A percentile compares a stretch with the other conserved stretches of the same genome.
phyloP scores from a whole-genome alignment of 1,140 invertebrate genomes.

The Lasaia peninsularis region DNA sequence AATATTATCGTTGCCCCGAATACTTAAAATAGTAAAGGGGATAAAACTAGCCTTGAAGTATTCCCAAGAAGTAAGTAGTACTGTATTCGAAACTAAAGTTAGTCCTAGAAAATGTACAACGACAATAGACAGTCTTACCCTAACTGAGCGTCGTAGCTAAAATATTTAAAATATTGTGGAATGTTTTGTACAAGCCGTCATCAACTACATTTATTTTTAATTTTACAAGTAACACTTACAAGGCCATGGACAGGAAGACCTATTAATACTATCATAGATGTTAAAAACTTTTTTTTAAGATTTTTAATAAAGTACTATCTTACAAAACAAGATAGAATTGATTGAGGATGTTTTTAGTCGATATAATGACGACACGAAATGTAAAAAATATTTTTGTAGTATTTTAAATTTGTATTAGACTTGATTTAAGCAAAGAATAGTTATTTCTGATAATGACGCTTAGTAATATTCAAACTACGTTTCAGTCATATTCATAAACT shows the following conservation, averaged over 20 bases:
- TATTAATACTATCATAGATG: not conserved
- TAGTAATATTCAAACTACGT: too few species aligned
- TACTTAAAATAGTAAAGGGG: not conserved
- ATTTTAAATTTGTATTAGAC: too few species aligned
- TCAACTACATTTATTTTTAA: conserved; percentile 10
- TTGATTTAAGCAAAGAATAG: too few species aligned
- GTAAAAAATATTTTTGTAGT: too few species aligned
- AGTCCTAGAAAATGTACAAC: not conserved
- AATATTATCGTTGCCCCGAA: not conserved
- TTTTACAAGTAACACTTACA: not conserved
- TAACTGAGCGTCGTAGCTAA: conserved; percentile 8
- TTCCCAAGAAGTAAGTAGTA: not conserved
- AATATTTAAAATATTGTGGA: not conserved
- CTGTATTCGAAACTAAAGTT: conserved; percentile 6
- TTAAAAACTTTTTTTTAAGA: not conserved
- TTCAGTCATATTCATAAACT: too few species aligned
- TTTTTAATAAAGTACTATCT: too few species aligned
- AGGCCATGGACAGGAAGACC: conserved; percentile 1
- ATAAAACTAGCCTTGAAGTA: not conserved
- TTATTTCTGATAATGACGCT: too few species aligned
- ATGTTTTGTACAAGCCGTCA: not conserved
- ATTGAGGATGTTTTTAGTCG: too few species aligned
- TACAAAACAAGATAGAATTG: too few species aligned
- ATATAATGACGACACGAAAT: too few species aligned
- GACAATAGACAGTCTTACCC: conserved; percentile 2